phyloP scores from a whole-genome alignment of 2,888 invertebrate genomes.

The Drosophila dives region DNA sequence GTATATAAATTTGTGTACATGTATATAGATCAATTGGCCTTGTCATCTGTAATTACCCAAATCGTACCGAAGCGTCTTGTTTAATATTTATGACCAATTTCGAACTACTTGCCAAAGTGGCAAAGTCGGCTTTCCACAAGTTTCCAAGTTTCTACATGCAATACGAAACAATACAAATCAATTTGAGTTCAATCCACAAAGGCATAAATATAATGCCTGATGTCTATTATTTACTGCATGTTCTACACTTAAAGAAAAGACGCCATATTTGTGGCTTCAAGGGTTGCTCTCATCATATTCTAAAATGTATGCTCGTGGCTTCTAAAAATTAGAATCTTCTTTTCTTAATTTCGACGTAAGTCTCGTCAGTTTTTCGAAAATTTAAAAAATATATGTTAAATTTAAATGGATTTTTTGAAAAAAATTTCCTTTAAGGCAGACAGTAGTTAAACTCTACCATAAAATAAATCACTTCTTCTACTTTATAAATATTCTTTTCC shows the following conservation, averaged over 20 bases:
- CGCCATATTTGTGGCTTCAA: not conserved
- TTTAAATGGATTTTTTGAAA: not conserved
- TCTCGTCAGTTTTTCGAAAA: not conserved
- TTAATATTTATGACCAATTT: constrained; percentile 10
- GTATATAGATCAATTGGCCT: constrained; percentile 1
- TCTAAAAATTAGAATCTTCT: not conserved
- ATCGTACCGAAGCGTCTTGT: not conserved
- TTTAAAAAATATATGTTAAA: not conserved
- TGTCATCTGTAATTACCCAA: constrained; percentile 8
- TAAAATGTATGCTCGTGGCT: not conserved
- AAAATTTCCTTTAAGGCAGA: not conserved
- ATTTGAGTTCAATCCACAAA: not conserved
- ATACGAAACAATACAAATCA: not conserved
- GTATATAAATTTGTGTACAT: not conserved
- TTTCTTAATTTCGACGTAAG: too few species aligned
- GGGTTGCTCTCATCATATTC: too few species aligned
- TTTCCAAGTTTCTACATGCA: not conserved
- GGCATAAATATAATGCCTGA: not conserved
- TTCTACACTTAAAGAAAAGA: not conserved
- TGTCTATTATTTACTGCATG: not conserved
- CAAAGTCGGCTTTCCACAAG: not conserved
- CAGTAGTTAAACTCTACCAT: not conserved
- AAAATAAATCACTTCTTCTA: too few species aligned
- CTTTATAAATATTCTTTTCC: too few species aligned
- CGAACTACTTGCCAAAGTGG: not conserved